Conservation (phyloP, 1,140 invertebrate genomes). For the Nomia melanderi region DNA sequence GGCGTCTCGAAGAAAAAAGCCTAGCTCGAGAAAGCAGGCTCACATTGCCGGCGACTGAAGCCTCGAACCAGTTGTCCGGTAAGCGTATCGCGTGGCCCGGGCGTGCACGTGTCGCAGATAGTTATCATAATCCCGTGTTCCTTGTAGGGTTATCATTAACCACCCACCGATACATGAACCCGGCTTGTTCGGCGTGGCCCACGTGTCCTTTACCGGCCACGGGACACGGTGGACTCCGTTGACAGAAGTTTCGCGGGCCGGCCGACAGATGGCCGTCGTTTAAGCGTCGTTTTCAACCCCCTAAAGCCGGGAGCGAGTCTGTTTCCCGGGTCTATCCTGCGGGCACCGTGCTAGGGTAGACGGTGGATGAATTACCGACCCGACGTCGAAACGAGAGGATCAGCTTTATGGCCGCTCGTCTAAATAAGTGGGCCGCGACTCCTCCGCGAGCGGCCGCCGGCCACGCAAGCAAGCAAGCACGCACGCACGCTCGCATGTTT, state of each 20-base stretch:
- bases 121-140: conserved; percentile 56
- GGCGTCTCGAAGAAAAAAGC: not conserved
- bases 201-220: conserved; percentile 73
- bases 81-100: conserved; percentile 1
- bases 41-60: not conserved
- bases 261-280: conserved; percentile 78
- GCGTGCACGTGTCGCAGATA: conserved; percentile 33
- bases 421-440: conserved; percentile 62
- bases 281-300: conserved; percentile 78
- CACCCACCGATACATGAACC: conserved; percentile 76
- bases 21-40: conserved; percentile 1
- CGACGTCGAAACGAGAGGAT: conserved; percentile 62
- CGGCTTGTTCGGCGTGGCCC: not conserved
- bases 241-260: conserved; percentile 72
- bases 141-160: conserved; percentile 66
- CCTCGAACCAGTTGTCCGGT: conserved; percentile 26
- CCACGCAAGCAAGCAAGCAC: no score
- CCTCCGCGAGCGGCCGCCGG: not conserved
- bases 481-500: no score
- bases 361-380: conserved; percentile 78
- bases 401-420: conserved; percentile 56
- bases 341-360: conserved; percentile 57
- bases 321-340: conserved; percentile 61
- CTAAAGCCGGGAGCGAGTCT: conserved; percentile 54
- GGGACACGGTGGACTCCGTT: conserved; percentile 58